phyloP scores from a whole-genome alignment of 2,113 vertebrate genomes.

The Rhea pennata region DNA sequence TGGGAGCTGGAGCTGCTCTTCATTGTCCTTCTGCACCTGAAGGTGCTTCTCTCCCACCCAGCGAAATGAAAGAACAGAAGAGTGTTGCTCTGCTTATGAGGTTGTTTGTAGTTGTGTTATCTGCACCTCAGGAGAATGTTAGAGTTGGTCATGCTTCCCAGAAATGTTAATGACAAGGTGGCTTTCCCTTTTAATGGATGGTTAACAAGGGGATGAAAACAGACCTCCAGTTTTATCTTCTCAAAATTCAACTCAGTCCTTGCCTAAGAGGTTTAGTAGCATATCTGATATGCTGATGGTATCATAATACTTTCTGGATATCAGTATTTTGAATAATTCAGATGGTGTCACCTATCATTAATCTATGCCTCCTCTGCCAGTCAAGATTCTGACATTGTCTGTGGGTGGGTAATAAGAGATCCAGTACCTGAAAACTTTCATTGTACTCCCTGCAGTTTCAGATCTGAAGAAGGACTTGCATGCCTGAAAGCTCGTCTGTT shows the following conservation, averaged over 20 bases:
- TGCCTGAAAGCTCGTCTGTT: neutral
- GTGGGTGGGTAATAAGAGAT: slow-evolving; percentile 43
- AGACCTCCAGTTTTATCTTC: neutral
- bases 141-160: neutral
- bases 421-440: slow-evolving; percentile 46
- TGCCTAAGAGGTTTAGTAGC: neutral
- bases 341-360: slow-evolving; percentile 33
- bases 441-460: slow-evolving; percentile 45
- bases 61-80: neutral
- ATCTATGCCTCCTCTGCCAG: slow-evolving; percentile 48
- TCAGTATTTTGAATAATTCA: slow-evolving; percentile 46
- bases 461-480: slow-evolving; percentile 26
- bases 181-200: neutral
- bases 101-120: neutral
- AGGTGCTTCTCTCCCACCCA: neutral
- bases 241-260: neutral
- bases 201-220: neutral
- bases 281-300: neutral
- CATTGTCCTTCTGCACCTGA: neutral
- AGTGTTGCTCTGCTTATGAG: neutral
- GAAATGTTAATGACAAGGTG: neutral
- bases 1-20: neutral
- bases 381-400: slow-evolving; percentile 49
- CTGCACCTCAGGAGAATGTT: neutral
- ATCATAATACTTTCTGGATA: neutral